A percentile compares a stretch with the other conserved stretches of the same genome.
Evolutionary conservation across 1,140 invertebrate species (phyloP).

Genomic region (Anagrus nilaparvatae): DNA sequence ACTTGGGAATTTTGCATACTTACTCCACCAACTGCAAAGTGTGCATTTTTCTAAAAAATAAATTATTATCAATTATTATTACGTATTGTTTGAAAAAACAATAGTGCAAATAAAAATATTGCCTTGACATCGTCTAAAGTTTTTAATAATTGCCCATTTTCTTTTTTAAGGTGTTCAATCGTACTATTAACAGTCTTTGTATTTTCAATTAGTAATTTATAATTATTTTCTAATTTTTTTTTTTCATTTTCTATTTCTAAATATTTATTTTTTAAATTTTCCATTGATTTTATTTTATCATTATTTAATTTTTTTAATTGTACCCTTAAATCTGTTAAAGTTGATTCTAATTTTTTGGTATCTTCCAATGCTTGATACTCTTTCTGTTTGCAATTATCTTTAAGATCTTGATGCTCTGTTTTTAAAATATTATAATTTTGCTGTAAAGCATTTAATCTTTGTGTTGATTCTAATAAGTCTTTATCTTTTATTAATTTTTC

Average conservation of each 20-base stretch:
- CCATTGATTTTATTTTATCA: constrained; percentile 30
- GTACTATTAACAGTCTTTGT: constrained; percentile 21
- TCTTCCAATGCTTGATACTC: constrained; percentile 28
- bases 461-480: constrained; percentile 38
- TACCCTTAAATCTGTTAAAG: constrained; percentile 24
- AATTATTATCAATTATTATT: too few species aligned
- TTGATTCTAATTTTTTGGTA: constrained; percentile 20
- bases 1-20: constrained; percentile 1
- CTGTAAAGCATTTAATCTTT: constrained; percentile 40
- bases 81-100: too few species aligned
- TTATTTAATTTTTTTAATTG: constrained; percentile 25
- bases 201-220: constrained; percentile 24
- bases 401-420: constrained; percentile 32
- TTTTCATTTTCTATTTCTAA: constrained; percentile 27
- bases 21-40: constrained; percentile 3
- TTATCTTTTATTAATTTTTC: constrained; percentile 41
- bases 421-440: constrained; percentile 40
- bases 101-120: constrained; percentile 8
- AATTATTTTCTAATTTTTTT: constrained; percentile 26
- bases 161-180: constrained; percentile 29
- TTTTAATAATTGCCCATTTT: constrained; percentile 30
- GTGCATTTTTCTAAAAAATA: constrained; percentile 19
- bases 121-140: constrained; percentile 30
- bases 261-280: constrained; percentile 35
- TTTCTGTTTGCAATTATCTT: constrained; percentile 32